Evolutionary conservation across 2,113 vertebrate genomes (phyloP), one percentile per base, ranked within the genome.

Genomic region (Condylura cristata): DNA sequence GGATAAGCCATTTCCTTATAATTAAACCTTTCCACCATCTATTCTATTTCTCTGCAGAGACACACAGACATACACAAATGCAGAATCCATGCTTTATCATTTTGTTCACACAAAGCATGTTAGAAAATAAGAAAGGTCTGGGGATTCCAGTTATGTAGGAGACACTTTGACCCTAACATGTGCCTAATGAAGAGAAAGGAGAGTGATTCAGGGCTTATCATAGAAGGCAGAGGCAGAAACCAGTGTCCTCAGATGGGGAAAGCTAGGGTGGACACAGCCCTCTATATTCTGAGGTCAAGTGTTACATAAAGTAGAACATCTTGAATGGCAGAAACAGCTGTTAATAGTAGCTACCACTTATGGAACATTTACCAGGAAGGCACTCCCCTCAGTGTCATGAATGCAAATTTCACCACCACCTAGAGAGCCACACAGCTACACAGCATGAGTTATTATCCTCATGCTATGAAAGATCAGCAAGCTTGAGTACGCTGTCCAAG

Each of bases 271-370:
- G 37, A 72, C 26, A 65, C 30, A 87, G 44, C 37, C 44, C 14
- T 22, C 16, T 75, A 30, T 87, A 82, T 82, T 86, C 89, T 89
- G 56, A 44, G 86, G 89, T 70, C 58, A 71, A 85, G 9, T 44
- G 81, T 92, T 82, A 68, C 76, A 72, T 86, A 94, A 94, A 58
- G 61, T 41, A 79, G 71, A 74, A 82, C 51, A 20, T 53, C 44
- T 72, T 48, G 78, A 93, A 51, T 74, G 58, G 86, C 89, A 91
- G 74, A 60, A 81, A 72, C 86, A 44, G 74, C 41, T 66, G 53
- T 12, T 79, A 61, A 93, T 32, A 26, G 89, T 74, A 89, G 44
- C 34, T 96, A 58, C 44, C 86, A 80, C 75, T 83, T 79, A 56
- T 5, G 37, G 65, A 65, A 71, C 41, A 46, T 22, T 48, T 46